Evolutionary conservation across 2,888 invertebrate genomes (phyloP), one percentile per base, ranked within the genome.

Genomic region (Oscheius sp.): DNA sequence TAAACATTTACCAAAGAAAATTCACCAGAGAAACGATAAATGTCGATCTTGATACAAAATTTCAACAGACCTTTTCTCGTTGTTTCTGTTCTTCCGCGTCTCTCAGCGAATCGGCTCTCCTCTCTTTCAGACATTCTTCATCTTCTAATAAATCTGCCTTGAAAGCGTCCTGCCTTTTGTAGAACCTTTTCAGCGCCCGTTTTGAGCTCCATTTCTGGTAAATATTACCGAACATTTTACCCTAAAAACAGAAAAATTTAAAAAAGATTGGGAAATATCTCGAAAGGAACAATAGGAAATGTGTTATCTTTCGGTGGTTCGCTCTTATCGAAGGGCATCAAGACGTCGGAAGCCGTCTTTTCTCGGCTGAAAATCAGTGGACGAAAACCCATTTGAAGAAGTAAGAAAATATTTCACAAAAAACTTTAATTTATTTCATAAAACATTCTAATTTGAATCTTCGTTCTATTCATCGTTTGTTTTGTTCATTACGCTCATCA

Each of bases 121-220:
- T 69, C 18, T 73, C 72, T 41, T 68, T 76, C 55, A 79, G 7
- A 1, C 56, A 53, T 6, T 56, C 63, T 35, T 71, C 52, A 53
- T 79, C 79, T 21, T 75, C 77, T 46, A 74, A 68, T 18, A 69
- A 63, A 16, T 63, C 76, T 27, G 77, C 74, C 7, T 77, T 18
- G 1, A 79, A 43, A 2, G 72, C 72, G 61, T 76, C 72, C 53
- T 79, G 79, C 7, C 66, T 61, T 16, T 56, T 63, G 58, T 79
- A 79, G 72, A 79, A 79, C 63, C 74, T 74, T 3, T 25, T 49
- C 52, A 66, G 12, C 2, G 49, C 66, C 25, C 66, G 5, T 29
- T 49, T 66, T 0, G 66, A 66, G 9, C 12, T 18, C 66, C 66
- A 66, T 66, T 66, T 23, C 16, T 21, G 23, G 18, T 52, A 66